Percentiles rank a stretch among this genome's conserved stretches.
These are phyloP conservation scores for Drosophila bocqueti DNA, from an alignment of 1,140 invertebrate species.

Conservation along the genomic window DNA sequence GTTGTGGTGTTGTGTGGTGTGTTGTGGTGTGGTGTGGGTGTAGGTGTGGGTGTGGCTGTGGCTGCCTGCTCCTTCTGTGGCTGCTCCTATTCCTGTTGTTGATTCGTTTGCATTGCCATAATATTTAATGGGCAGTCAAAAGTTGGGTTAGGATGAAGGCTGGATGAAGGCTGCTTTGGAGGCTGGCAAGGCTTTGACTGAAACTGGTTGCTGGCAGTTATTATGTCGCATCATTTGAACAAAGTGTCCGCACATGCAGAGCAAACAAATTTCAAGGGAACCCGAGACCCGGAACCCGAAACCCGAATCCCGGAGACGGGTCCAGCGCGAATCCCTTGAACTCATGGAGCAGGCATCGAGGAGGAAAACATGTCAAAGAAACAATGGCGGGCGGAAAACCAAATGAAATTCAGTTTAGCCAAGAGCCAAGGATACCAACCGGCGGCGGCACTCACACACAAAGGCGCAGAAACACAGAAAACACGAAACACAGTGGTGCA, in stretches of 20 bases:
- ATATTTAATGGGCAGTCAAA: constrained; percentile 69
- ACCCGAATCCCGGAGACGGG: not conserved
- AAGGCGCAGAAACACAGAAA: not conserved
- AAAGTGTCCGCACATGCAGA: constrained; percentile 61
- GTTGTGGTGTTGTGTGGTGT: not conserved
- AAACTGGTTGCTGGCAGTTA: constrained; percentile 47
- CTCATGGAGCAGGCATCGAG: constrained; percentile 8
- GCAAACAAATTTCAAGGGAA: constrained; percentile 60
- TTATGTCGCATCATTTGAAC: constrained; percentile 72
- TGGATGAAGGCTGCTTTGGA: not conserved
- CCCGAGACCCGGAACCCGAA: not conserved
- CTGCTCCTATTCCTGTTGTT: constrained; percentile 12
- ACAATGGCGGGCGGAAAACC: constrained; percentile 57
- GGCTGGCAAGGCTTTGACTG: not conserved
- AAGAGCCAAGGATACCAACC: constrained; percentile 18
- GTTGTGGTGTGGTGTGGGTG: not conserved
- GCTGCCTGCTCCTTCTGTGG: too few species aligned
- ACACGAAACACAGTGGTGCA: constrained; percentile 37
- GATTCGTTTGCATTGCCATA: constrained; percentile 71
- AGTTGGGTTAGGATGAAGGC: constrained; percentile 24
- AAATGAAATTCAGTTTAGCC: constrained; percentile 75
- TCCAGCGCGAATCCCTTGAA: not conserved
- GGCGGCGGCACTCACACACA: not conserved
- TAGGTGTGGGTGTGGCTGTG: not conserved
- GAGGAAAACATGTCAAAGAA: constrained; percentile 35